These are phyloP conservation scores for Lagocephalus sceleratus DNA, from an alignment of 2,797 vertebrate species.

Conservation along the genomic window DNA sequence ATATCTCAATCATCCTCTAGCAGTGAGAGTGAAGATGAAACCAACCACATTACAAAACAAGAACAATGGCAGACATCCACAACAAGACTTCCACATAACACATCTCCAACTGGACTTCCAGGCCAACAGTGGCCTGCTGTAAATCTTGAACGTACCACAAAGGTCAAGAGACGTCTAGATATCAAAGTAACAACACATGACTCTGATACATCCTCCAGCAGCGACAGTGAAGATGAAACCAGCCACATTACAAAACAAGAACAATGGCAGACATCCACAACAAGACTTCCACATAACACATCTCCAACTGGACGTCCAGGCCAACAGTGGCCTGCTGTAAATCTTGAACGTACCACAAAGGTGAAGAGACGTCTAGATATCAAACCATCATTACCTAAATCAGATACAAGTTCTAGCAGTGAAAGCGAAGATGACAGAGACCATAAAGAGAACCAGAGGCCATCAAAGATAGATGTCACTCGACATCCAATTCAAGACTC, in stretches of 20 bases:
- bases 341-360: constrained; percentile 1
- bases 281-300: neutral
- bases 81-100: neutral
- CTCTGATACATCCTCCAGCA: constrained; percentile 30
- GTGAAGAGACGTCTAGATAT: constrained; percentile 10
- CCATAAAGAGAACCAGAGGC: too few relatives aligned
- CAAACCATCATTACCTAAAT: constrained; percentile 6
- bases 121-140: neutral
- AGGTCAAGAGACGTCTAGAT: constrained; percentile 30
- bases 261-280: neutral
- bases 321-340: constrained; percentile 3
- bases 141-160: constrained; percentile 1
- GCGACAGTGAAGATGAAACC: constrained; percentile 27
- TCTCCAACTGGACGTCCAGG: neutral
- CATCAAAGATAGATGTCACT: too few relatives aligned
- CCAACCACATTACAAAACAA: constrained; percentile 1
- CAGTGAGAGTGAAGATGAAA: constrained; percentile 12
- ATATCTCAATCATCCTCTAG: neutral
- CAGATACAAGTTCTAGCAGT: constrained; percentile 9
- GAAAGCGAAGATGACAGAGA: constrained; percentile 3
- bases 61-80: neutral
- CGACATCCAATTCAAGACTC: too few relatives aligned
- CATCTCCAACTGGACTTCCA: constrained; percentile 2
- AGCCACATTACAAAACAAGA: neutral
- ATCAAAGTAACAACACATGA: constrained; percentile 3